Conservation (phyloP, 2,797 vertebrate species). For the Allobates femoralis region DNA sequence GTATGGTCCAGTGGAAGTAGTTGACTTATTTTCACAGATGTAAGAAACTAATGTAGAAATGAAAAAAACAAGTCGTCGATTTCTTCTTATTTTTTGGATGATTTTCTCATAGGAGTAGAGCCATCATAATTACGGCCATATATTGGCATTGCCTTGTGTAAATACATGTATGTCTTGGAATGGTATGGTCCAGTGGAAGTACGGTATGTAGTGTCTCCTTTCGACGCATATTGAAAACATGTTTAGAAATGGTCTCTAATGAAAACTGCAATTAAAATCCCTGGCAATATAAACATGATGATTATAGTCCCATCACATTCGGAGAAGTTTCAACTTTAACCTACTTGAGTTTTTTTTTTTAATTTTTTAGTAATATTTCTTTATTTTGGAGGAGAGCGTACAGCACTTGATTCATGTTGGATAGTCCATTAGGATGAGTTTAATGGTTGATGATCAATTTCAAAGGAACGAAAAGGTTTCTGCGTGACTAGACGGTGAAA, state of each 20-base stretch:
- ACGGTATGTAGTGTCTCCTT: background rate
- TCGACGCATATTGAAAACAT: background rate
- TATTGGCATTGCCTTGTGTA: background rate
- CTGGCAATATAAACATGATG: background rate
- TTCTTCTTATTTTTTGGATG: background rate
- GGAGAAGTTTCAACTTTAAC: background rate
- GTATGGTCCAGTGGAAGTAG: background rate
- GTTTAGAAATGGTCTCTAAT: background rate
- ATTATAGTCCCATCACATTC: slow-evolving; percentile 21
- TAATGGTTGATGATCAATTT: slow-evolving; percentile 8
- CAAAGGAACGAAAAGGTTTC: background rate
- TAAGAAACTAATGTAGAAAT: background rate
- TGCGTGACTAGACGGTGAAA: background rate
- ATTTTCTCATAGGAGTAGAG: background rate
- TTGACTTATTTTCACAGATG: background rate
- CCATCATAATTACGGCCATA: background rate
- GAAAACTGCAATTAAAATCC: slow-evolving; percentile 13
- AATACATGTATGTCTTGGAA: background rate
- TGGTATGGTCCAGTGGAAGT: background rate
- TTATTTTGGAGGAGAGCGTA: background rate
- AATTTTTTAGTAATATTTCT: slow-evolving; percentile 25
- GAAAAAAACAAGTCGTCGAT: background rate
- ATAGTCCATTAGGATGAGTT: background rate
- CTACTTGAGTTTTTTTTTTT: background rate
- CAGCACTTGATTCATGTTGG: background rate